These are phyloP conservation scores for Lepidonotus clava DNA, from an alignment of 2,888 invertebrate genomes.

Conservation along the genomic window DNA sequence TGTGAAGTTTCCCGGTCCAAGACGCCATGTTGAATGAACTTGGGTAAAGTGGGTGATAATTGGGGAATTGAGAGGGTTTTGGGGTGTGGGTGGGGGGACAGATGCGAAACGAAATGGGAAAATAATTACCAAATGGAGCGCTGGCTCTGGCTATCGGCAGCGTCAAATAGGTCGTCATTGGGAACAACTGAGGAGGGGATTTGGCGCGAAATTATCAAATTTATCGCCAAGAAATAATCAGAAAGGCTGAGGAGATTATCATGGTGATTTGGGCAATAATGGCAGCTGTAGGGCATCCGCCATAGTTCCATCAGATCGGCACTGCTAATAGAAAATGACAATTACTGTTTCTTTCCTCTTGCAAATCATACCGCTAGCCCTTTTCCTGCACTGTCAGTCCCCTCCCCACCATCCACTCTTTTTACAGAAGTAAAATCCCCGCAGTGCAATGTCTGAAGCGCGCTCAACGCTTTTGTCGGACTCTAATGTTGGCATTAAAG, in stretches of 20 bases:
- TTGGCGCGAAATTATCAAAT: constrained; percentile 50
- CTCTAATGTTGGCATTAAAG: constrained; percentile 31
- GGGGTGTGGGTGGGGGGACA: neutral
- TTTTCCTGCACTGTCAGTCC: neutral
- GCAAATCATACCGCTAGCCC: neutral
- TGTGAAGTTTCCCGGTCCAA: neutral
- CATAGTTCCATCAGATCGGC: neutral
- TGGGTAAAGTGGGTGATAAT: constrained; percentile 45
- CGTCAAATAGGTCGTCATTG: constrained; percentile 32
- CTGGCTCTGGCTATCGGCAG: neutral
- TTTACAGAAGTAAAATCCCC: neutral
- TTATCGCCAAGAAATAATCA: constrained; percentile 36
- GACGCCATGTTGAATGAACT: constrained; percentile 44
- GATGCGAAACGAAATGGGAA: constrained; percentile 52
- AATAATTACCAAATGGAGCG: constrained; percentile 50
- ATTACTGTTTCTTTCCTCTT: constrained; percentile 35
- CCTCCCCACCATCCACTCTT: neutral
- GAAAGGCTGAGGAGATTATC: constrained; percentile 1
- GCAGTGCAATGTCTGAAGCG: neutral
- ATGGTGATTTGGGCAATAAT: constrained; percentile 41
- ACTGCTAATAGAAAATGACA: constrained; percentile 9
- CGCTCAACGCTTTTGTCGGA: neutral
- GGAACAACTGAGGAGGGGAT: constrained; percentile 17
- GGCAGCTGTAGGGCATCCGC: neutral
- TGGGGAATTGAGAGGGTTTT: constrained; percentile 10